Evolutionary conservation across 1,140 invertebrate genomes (phyloP), one percentile per base, ranked within the genome.

Genomic region (Heliothis virescens): DNA sequence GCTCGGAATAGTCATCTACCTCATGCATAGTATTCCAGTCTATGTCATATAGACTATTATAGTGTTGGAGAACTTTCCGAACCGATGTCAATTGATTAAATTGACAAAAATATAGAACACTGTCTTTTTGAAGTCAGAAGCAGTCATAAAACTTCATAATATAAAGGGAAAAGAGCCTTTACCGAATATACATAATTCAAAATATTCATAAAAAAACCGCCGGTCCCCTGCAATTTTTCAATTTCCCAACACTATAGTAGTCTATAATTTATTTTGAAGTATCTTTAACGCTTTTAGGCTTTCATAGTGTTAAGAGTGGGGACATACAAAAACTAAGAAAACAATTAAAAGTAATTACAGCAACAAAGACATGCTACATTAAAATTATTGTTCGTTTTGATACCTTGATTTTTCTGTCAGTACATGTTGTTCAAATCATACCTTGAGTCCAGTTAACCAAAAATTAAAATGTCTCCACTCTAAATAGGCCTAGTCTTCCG

Each of bases 1-100:
- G 50, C 16, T 69, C 65, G 21, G 47, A 52, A 52, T 69, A 69
- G 48, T 69, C 29, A 72, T 50, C 57, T 79, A 76, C 73, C 72
- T 76, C 73, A 79, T 74, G 73, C 65, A 72, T 77, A 76, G 76
- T 79, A 74, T 79, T 74, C 3, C 16, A 76, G 47, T 80, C 65
- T 52, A 13, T 67, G 11, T 26, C 3, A 50, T 12, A 13, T 67
- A 48, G 63, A 13, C 47, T 18, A 13, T 16, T 48, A 50, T 63
- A 63, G 60, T 63, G 10, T 12, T 15, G 9, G 15, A 41, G 21
- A 18, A 18, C 55, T 21, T 18, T 10, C n/a, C 3, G 15, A 3
- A 9, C n/a, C n/a, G n/a, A n/a, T n/a, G n/a, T n/a, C n/a, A 53
- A 53, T 13, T 4, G 7, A 15, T 15, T n/a, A 12, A 16, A 9